Conservation (phyloP, 1,140 invertebrate genomes). For the Plutomurus gul region DNA sequence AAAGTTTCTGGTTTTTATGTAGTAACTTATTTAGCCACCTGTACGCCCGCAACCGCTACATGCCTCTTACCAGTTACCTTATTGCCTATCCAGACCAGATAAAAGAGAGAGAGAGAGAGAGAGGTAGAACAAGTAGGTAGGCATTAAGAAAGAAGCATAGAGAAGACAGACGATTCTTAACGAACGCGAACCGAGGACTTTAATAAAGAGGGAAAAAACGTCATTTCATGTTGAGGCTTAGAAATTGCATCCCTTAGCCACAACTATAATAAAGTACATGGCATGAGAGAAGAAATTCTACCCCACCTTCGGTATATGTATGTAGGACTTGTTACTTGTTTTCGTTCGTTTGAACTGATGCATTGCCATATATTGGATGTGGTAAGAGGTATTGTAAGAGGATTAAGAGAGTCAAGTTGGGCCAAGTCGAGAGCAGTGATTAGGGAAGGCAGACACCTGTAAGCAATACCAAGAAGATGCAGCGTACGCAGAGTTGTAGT, state of each 20-base stretch:
- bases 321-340: no score
- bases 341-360: not conserved
- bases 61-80: no score
- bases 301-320: no score
- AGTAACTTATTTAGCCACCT: constrained; percentile 21
- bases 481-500: no score
- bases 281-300: no score
- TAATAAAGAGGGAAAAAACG: not conserved
- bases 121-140: no score
- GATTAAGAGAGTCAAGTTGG: not conserved
- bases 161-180: not conserved
- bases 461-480: not conserved
- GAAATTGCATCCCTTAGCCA: not conserved
- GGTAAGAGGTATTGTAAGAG: not conserved
- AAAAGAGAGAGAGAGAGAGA: not conserved
- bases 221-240: not conserved
- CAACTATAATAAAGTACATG: no score
- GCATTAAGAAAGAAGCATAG: no score
- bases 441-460: constrained; percentile 15
- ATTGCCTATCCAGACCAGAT: not conserved
- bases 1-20: not conserved
- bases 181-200: not conserved
- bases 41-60: no score
- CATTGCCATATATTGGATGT: constrained; percentile 3
- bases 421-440: not conserved